A percentile compares a stretch with the other conserved stretches of the same genome.
Evolutionary conservation across 2,888 invertebrate species (phyloP).

Genomic region (Apamea crenata): DNA sequence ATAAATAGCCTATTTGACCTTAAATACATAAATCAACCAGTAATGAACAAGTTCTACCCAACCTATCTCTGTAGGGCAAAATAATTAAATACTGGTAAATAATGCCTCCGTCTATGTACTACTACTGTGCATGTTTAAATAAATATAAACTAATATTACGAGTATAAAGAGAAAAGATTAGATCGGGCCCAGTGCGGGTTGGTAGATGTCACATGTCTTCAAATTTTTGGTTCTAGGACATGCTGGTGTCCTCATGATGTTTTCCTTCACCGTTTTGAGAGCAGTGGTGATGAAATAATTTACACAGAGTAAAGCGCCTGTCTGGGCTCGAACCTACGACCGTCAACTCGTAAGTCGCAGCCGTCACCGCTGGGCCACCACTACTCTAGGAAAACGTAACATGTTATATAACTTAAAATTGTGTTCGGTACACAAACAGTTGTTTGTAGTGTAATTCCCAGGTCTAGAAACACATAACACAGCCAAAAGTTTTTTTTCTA

Average conservation of each 20-base stretch:
- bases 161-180: not conserved
- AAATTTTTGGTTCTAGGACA: too few species aligned
- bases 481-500: not conserved
- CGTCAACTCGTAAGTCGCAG: too few species aligned
- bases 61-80: not conserved
- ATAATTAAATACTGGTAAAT: not conserved
- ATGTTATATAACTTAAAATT: not conserved
- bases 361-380: too few species aligned
- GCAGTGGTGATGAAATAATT: too few species aligned
- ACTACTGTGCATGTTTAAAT: not conserved
- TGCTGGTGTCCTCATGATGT: too few species aligned
- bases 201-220: too few species aligned
- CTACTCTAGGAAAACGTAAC: too few species aligned
- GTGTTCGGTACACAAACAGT: not conserved
- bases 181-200: not conserved
- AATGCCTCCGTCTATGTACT: not conserved
- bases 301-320: too few species aligned
- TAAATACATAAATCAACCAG: not conserved
- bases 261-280: too few species aligned
- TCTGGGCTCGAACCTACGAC: too few species aligned
- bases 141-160: not conserved
- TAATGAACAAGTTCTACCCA: not conserved
- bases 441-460: not conserved
- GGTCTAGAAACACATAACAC: not conserved
- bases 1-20: constrained; percentile 19